A percentile compares a stretch with the other conserved stretches of the same genome.
These are phyloP conservation scores for Epiblema foenella DNA, from an alignment of 2,888 invertebrate species.

Conservation along the genomic window DNA sequence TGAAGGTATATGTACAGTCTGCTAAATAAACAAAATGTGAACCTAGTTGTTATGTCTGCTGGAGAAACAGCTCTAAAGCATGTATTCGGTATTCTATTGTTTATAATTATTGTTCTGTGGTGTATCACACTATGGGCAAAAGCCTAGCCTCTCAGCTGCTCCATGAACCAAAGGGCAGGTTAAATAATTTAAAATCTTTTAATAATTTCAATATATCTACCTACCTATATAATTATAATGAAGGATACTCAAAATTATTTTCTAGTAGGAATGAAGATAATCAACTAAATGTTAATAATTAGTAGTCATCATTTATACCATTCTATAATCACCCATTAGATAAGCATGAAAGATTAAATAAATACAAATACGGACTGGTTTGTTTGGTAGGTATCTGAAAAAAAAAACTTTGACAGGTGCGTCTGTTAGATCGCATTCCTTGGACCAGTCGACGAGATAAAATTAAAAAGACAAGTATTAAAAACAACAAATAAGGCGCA, in stretches of 20 bases:
- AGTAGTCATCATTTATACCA: conserved; percentile 21
- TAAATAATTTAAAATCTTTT: no score
- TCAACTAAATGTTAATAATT: conserved; percentile 1
- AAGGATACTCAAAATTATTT: neutral
- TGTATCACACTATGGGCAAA: no score
- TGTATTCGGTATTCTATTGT: no score
- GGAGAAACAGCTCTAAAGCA: no score
- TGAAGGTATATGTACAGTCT: no score
- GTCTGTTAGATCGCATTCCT: conserved; percentile 40
- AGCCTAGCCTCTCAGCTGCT: no score
- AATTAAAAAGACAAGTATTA: conserved; percentile 10
- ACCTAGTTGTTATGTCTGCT: no score
- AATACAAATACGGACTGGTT: conserved; percentile 33
- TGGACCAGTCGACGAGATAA: conserved; percentile 19
- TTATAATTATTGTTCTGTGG: no score
- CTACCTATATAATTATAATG: neutral
- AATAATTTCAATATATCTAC: neutral
- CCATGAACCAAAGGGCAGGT: no score
- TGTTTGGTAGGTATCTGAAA: conserved; percentile 35
- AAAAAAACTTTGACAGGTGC: conserved; percentile 42
- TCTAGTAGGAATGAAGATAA: conserved; percentile 18
- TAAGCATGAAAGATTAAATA: conserved; percentile 33
- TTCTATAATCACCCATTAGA: conserved; percentile 27
- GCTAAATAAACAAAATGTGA: no score
- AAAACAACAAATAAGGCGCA: conserved; percentile 15